Conservation (phyloP, 2,888 invertebrate genomes). For the Microdon myrmicae region DNA sequence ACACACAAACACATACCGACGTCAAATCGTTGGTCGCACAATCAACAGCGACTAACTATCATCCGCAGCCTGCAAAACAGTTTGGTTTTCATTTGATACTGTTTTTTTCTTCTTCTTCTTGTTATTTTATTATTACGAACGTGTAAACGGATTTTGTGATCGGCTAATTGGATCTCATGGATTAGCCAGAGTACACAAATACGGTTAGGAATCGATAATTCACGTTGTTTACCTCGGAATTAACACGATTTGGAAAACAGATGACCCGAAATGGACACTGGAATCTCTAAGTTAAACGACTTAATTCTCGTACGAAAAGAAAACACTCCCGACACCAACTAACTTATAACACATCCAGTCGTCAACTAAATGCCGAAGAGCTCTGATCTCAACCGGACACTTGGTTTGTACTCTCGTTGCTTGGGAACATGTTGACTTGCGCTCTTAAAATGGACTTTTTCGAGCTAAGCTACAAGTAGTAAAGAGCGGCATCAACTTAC, state of each 20-base stretch:
- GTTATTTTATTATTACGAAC: too few species aligned
- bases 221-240: background rate
- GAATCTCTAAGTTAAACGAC: conserved; percentile 18
- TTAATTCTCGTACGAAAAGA: conserved; percentile 26
- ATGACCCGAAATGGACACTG: conserved; percentile 13
- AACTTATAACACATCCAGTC: conserved; percentile 46
- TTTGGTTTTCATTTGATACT: too few species aligned
- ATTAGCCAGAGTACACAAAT: conserved; percentile 6
- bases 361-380: conserved; percentile 39
- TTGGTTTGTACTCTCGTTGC: conserved; percentile 15
- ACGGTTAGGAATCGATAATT: too few species aligned
- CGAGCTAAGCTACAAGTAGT: conserved; percentile 51
- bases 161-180: conserved; percentile 30
- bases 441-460: too few species aligned
- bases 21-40: conserved; percentile 26
- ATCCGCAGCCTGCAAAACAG: too few species aligned
- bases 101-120: too few species aligned
- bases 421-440: conserved; percentile 9
- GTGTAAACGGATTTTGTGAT: conserved; percentile 14
- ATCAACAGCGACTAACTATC: too few species aligned
- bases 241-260: background rate
- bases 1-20: conserved; percentile 26
- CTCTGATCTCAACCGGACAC: conserved; percentile 7
- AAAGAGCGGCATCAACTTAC: too few species aligned
- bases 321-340: conserved; percentile 39